These are phyloP conservation scores for Mya arenaria DNA, from an alignment of 1,140 invertebrate species.

Conservation along the genomic window DNA sequence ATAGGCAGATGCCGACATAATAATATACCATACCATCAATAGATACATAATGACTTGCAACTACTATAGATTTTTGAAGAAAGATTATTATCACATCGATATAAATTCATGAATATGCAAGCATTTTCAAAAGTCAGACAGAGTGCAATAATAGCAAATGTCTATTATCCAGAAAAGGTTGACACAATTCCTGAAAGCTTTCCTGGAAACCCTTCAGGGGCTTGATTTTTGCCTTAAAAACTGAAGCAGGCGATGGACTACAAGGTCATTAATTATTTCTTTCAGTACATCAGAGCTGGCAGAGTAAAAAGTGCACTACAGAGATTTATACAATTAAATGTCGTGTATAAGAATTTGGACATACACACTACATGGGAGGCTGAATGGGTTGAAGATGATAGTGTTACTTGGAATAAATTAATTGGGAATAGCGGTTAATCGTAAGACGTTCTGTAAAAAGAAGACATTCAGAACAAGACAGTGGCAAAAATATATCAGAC, in stretches of 20 bases:
- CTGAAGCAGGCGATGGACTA: constrained; percentile 40
- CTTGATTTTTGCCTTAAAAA: constrained; percentile 33
- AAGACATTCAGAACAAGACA: not conserved
- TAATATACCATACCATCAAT: constrained; percentile 28
- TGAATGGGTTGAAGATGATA: constrained; percentile 6
- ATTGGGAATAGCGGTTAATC: no score
- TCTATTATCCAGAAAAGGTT: constrained; percentile 33
- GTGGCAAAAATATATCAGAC: not conserved
- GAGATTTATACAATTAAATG: constrained; percentile 36
- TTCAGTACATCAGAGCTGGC: constrained; percentile 43
- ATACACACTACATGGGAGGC: constrained; percentile 11
- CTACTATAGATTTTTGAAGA: constrained; percentile 22
- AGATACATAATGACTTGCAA: constrained; percentile 36
- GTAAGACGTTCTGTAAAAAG: no score
- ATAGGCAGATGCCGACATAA: constrained; percentile 27
- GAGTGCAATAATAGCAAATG: constrained; percentile 36
- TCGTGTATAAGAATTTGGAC: constrained; percentile 14
- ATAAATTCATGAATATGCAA: constrained; percentile 40
- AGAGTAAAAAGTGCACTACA: constrained; percentile 21
- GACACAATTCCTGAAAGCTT: constrained; percentile 21
- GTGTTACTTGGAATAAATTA: no score
- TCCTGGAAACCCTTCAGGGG: constrained; percentile 14
- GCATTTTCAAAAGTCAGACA: constrained; percentile 41
- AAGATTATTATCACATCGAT: constrained; percentile 18
- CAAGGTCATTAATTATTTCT: constrained; percentile 45